phyloP scores from a whole-genome alignment of 2,888 invertebrate genomes.

The Drosophila aldrichi region DNA sequence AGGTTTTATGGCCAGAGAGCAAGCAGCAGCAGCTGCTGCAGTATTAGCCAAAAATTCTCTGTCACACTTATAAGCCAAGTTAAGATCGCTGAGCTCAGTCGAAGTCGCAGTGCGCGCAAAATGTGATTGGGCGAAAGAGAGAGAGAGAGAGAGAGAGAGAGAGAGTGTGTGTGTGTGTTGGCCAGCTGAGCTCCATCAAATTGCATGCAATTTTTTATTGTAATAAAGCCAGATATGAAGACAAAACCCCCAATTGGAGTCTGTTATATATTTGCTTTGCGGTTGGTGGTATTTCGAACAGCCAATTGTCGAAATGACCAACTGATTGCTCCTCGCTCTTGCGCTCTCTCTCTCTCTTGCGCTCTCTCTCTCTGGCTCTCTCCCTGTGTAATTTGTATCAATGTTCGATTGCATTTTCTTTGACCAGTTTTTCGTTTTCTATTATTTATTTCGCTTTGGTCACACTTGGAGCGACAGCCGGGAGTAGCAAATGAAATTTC shows the following conservation, averaged over 20 bases:
- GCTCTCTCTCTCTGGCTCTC: not conserved
- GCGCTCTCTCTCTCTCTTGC: not conserved
- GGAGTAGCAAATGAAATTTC: conserved; percentile 60
- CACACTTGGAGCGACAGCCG: conserved; percentile 44
- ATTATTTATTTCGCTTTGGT: conserved; percentile 32
- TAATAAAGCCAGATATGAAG: conserved; percentile 21
- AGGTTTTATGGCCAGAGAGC: conserved; percentile 6
- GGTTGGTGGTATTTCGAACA: conserved; percentile 13
- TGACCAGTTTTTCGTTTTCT: conserved; percentile 12
- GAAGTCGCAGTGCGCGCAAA: not conserved
- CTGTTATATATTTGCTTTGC: conserved; percentile 35
- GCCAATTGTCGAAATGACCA: conserved; percentile 33
- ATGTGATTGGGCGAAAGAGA: not conserved
- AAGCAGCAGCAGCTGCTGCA: conserved; percentile 4
- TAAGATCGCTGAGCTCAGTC: conserved; percentile 11
- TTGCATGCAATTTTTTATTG: conserved; percentile 57
- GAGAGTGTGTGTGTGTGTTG: not conserved
- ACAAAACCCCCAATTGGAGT: conserved; percentile 11
- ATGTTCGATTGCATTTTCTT: conserved; percentile 49
- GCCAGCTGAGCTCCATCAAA: conserved; percentile 15
- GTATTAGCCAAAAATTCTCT: conserved; percentile 1
- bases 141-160: not conserved
- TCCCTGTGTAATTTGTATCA: conserved; percentile 12
- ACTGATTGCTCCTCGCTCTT: conserved; percentile 36
- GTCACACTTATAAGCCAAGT: conserved; percentile 25